Evolutionary conservation across 35 echinoderm and acorn worm species (phyloP), one percentile per base, ranked within the genome.

Genomic region (Lytechinus variegatus): DNA sequence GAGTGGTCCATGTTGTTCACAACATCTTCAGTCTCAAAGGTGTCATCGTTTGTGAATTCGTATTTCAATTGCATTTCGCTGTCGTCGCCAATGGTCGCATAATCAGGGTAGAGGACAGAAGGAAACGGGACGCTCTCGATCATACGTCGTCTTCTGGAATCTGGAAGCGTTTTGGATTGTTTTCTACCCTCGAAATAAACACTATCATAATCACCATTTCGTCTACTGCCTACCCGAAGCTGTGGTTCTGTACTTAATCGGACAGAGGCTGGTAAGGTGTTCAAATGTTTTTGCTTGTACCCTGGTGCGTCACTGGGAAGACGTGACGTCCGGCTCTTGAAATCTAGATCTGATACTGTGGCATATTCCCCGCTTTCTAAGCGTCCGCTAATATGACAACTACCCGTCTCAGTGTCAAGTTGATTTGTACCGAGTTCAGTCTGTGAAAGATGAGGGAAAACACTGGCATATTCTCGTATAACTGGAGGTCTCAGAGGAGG

Each of bases 141-240:
- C 52, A 14, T 14, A 52, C 4, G 52, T 16, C 88, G 8, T 90
- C 9, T 52, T 9, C 9, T 27, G 9, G 92, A 93, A 54, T 55
- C 55, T 54, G 92, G 92, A 93, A 93, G 92, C 12, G 92, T 93
- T 54, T 93, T 93, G 28, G 88, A 93, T 55, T 93, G 52, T 10
- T 16, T 57, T 19, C 92, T 12, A 16, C 52, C 88, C 27, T 90
- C 88, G 11, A 55, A 55, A 57, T 93, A 93, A 10, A 93, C 92
- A 57, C 92, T 93, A 57, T 93, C 92, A 54, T 93, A 93, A 28
- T 93, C 92, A 53, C 92, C 53, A 55, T 57, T 93, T 10, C 92
- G 28, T 9, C 5, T 10, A 19, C 28, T 93, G n/a, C 52, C 55
- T 8, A 10, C 54, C 92, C n/a, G 27, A 13, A 14, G 27, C 11